Evolutionary conservation across 1,140 invertebrate genomes (phyloP), one percentile per base, ranked within the genome.

Genomic region (Anadara kagoshimensis): DNA sequence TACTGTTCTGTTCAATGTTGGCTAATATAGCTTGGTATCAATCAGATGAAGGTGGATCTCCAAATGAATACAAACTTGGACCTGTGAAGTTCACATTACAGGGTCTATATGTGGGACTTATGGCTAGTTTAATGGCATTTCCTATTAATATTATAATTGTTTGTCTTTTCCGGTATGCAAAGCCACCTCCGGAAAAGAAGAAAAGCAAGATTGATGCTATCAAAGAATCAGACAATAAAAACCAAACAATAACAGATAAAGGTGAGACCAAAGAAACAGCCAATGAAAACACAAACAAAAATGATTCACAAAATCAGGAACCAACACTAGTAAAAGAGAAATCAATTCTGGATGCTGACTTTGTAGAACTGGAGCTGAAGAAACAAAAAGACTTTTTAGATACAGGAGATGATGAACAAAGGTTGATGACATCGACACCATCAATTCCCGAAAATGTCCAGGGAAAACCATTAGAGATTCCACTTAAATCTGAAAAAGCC

Each of bases 1-100:
- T 86, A 18, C 76, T 86, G 1, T 85, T 83, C 61, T 74, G 67
- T n/a, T 80, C 81, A 4, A 85, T 85, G 84, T 53, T 76, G 41
- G 49, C 77, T n/a, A 83, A 75, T 64, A 78, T 85, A 29, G 64
- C 68, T 14, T 84, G 77, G 63, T 85, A 85, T 51, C 64, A 76
- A 14, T 58, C 63, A 5, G 71, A 72, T 53, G 49, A 59, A 20
- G 53, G 47, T 41, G n/a, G 63, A 3, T 47, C 49, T 57, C 64
- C 71, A 18, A 45, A 76, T 24, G 58, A 73, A 45, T 51, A 73
- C 18, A 69, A 68, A 20, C 22, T 81, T 3, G 82, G 82, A 14
- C 80, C 82, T 14, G 58, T 83, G 14, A 74, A 20, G 10, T 36
- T 83, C 11, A 74, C 69, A 11, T 22, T 75, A 12, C 57, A 65